These are phyloP conservation scores for Serrognathus titanus DNA, from an alignment of 2,888 invertebrate genomes.

Conservation along the genomic window DNA sequence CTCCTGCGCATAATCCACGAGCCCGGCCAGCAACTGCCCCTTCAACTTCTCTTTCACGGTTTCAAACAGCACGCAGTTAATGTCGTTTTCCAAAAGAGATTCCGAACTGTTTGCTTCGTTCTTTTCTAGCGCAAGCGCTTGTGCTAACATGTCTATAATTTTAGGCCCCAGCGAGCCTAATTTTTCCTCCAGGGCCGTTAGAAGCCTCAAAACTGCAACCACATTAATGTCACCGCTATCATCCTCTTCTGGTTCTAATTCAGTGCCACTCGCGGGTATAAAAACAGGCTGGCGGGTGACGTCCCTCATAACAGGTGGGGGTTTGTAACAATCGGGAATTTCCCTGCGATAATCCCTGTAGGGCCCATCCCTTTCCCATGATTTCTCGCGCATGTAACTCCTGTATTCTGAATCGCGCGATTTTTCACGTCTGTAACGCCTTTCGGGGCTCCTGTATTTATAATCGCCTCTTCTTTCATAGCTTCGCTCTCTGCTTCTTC, in stretches of 20 bases:
- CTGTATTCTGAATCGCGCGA: constrained; percentile 7
- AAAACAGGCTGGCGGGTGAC: constrained; percentile 37
- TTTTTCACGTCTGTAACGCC: constrained; percentile 9
- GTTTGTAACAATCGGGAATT: constrained; percentile 35
- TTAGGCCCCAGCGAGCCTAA: constrained; percentile 82
- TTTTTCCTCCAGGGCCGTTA: constrained; percentile 79
- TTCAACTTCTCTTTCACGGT: constrained; percentile 83
- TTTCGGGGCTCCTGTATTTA: constrained; percentile 9
- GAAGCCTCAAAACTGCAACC: constrained; percentile 66
- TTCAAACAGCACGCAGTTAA: constrained; percentile 73
- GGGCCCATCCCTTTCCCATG: constrained; percentile 15
- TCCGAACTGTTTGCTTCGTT: constrained; percentile 71
- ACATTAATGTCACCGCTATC: constrained; percentile 54
- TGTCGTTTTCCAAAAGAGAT: constrained; percentile 67
- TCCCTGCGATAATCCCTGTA: constrained; percentile 23
- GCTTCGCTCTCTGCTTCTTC: constrained; percentile 27
- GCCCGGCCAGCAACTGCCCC: constrained; percentile 65
- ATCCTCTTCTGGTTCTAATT: constrained; percentile 9
- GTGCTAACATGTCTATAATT: constrained; percentile 71
- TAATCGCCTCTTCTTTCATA: constrained; percentile 18
- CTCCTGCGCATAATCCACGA: constrained; percentile 62
- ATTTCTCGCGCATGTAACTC: constrained; percentile 5
- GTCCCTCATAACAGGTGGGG: constrained; percentile 41
- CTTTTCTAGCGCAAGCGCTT: constrained; percentile 76
- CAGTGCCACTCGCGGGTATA: constrained; percentile 13